Percentiles rank a stretch among this genome's conserved stretches.
phyloP scores from a whole-genome alignment of 2,113 vertebrate species.

The Pao palembangensis region DNA sequence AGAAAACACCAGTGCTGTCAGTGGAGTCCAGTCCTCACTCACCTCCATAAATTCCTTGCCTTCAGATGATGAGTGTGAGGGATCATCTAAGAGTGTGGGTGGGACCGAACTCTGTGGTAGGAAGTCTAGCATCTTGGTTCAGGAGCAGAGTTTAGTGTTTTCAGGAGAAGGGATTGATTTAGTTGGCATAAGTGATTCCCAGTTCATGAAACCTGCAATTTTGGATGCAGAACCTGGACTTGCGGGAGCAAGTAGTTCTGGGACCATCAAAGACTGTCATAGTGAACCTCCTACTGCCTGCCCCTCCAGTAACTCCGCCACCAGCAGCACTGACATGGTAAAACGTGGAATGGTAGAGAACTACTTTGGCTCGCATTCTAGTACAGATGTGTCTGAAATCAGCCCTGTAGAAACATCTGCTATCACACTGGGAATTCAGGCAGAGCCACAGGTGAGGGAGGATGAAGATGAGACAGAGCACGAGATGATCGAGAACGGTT shows the following conservation, averaged over 20 bases:
- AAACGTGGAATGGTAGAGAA: constrained; percentile 95
- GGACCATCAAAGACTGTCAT: constrained; percentile 42
- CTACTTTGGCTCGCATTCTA: constrained; percentile 90
- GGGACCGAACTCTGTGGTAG: constrained; percentile 69
- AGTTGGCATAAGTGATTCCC: constrained; percentile 24
- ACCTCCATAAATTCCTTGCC: constrained; percentile 98
- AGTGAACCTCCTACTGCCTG: constrained; percentile 66
- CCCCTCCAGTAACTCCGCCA: constrained; percentile 77
- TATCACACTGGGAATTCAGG: constrained; percentile 67
- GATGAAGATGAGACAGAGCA: constrained; percentile 83
- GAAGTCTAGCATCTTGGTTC: constrained; percentile 77
- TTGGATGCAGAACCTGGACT: constrained; percentile 40
- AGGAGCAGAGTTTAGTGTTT: constrained; percentile 80
- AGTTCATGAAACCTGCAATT: constrained; percentile 17
- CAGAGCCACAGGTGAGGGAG: constrained; percentile 60
- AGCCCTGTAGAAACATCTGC: constrained; percentile 77
- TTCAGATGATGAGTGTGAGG: constrained; percentile 90
- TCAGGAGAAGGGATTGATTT: constrained; percentile 56
- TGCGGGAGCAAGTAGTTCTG: constrained; percentile 37
- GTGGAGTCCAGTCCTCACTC: constrained; percentile 93
- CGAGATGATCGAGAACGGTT: constrained; percentile 95
- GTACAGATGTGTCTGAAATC: constrained; percentile 82
- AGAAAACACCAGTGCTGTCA: constrained; percentile 87
- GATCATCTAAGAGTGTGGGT: constrained; percentile 77
- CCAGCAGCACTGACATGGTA: constrained; percentile 87